phyloP scores from a whole-genome alignment of 2,797 vertebrate genomes.

The Tragelaphus eurycerus region DNA sequence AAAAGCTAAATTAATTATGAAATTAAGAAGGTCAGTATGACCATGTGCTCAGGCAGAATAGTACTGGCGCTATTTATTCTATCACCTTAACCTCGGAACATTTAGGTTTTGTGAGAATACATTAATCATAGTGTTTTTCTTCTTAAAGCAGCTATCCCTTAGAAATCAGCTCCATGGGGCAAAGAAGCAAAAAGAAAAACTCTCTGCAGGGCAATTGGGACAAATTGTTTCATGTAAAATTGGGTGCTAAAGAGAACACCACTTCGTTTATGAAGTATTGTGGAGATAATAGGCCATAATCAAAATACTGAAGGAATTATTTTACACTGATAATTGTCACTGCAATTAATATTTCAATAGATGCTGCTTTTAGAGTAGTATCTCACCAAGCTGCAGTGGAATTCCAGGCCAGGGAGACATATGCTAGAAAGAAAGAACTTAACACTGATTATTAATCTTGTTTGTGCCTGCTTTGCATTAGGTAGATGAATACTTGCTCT shows the following conservation, averaged over 20 bases:
- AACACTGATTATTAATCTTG: not conserved
- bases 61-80: not conserved
- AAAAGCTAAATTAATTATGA: not conserved
- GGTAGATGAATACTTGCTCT: not conserved
- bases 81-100: not conserved
- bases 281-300: not conserved
- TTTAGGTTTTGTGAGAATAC: not conserved
- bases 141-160: not conserved
- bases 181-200: not conserved
- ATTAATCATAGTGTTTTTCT: not conserved
- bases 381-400: not conserved
- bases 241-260: not conserved
- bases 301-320: not conserved
- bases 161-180: not conserved
- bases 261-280: not conserved
- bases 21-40: not conserved
- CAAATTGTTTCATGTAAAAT: not conserved
- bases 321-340: not conserved
- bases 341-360: not conserved
- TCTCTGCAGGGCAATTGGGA: not conserved
- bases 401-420: not conserved
- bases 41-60: not conserved
- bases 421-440: not conserved
- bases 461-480: not conserved
- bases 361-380: not conserved